phyloP scores from a whole-genome alignment of 2,888 invertebrate genomes.

The Chesias legatella region DNA sequence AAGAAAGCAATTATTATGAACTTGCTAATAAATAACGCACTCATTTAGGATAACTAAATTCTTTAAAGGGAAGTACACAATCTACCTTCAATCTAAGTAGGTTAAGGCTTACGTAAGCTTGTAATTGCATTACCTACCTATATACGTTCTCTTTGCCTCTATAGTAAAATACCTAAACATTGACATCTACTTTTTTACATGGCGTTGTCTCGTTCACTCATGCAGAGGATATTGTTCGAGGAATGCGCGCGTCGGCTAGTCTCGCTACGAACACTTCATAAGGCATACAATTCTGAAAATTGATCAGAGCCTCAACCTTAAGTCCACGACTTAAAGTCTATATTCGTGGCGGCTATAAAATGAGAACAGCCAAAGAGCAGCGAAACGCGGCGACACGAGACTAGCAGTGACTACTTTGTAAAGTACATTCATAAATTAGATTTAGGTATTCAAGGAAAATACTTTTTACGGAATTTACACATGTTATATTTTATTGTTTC shows the following conservation, averaged over 20 bases:
- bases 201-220: slow-evolving; percentile 64
- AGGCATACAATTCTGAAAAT: slow-evolving; percentile 39
- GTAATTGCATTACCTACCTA: slow-evolving; percentile 73
- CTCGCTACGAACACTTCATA: slow-evolving; percentile 56
- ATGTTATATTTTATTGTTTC: slow-evolving; percentile 2
- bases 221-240: slow-evolving; percentile 67
- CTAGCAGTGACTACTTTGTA: slow-evolving; percentile 74
- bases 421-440: slow-evolving; percentile 73
- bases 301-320: slow-evolving; percentile 32
- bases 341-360: slow-evolving; percentile 30
- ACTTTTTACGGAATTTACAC: slow-evolving; percentile 12
- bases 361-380: slow-evolving; percentile 32
- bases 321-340: slow-evolving; percentile 36
- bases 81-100: slow-evolving; percentile 53
- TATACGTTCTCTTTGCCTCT: slow-evolving; percentile 57
- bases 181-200: slow-evolving; percentile 76
- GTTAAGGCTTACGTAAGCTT: slow-evolving; percentile 70
- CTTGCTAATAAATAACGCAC: no score
- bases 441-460: slow-evolving; percentile 41
- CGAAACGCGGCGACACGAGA: slow-evolving; percentile 56
- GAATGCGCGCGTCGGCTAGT: slow-evolving; percentile 79
- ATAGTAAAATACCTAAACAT: slow-evolving; percentile 77
- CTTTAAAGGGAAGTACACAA: neutral
- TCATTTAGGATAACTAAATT: no score
- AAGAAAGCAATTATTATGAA: no score